Base-by-base conservation (phyloP, 2,888 invertebrate genomes). In the Mantis religiosa region DNA sequence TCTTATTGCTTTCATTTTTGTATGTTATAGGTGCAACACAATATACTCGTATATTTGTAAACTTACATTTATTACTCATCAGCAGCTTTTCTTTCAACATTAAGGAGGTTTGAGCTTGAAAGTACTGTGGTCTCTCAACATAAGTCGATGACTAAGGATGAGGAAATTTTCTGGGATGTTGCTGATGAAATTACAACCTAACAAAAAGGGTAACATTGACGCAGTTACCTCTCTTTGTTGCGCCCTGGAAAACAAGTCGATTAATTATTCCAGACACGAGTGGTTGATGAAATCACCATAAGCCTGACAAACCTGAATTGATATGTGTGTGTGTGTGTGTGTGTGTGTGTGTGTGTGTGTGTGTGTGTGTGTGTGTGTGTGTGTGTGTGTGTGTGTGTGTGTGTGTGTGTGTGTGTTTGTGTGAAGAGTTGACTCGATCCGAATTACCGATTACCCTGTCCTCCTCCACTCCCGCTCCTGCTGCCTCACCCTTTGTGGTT, bases 221-320 rank as follows among this genome's bases (percentile, higher is more conserved):
- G 54, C 20, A 20, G 54, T 71, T 71, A 71, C 54, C 54, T 82
- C 25, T 71, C 87, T 83, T 83, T 84, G 83, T 84, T 88, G 41
- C 71, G 25, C 54, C 83, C 20, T 30, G 54, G 54, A 20, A 88
- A 88, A 88, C 47, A 54, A 88, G 28, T 88, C 25, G 84, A 88
- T 88, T 84, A 88, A 88, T 88, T 88, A 84, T 88, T 88, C 87
- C 87, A 87, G 82, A 87, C 87, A 87, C 87, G 87, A 87, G 82
- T 87, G 87, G 82, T 87, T 87, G 87, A 87, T 87, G 87, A 87
- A 87, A 87, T 87, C 82, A 87, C 87, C 87, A 87, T 87, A 82
- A 82, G 82, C 87, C 87, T 87, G 82, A 87, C 87, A 87, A 82
- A 87, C 87, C 87, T 87, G 87, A 87, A 87, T 87, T 82, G 30